Base-by-base conservation (phyloP, 2,113 vertebrate species). In the Oryzias curvinotus region DNA sequence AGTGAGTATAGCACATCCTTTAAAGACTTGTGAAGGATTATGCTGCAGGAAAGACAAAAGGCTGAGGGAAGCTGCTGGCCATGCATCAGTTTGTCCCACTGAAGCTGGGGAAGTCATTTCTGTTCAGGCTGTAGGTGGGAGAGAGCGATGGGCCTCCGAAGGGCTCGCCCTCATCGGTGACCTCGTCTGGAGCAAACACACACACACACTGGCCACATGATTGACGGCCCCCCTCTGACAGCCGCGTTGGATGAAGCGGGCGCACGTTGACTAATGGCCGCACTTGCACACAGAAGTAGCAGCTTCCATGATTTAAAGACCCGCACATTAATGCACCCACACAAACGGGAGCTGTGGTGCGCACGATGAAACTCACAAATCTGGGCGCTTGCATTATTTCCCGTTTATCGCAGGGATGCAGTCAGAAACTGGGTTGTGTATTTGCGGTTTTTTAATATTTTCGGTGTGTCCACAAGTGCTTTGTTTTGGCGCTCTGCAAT, bases 141-240 rank as follows among this genome's bases (percentile, higher is more conserved):
- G 73, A 82, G 84, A 88, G 78, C 60, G 49, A 85, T 86, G 78
- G 78, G 82, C 71, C 78, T 88, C 86, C 23, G 28, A 74, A 77
- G 78, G 85, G 63, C 75, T 55, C 41, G 78, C 59, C 80, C 73
- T 83, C 84, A 87, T 87, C 80, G 16, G 64, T 86, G 81, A 88
- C 87, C 84, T 87, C 81, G 65, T 82, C 85, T 83, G 71, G 56
- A 21, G 53, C 52, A 26, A 49, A 50, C 28, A 58, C 43, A 42
- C 43, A 36, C 72, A 36, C 48, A 42, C 51, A 10, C 58, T 36
- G 45, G 8, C 57, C 36, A 48, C 63, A 69, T 85, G 87, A 87
- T 86, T 87, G 87, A 89, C 75, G 65, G 68, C n/a, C 2, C 65
- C 21, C 66, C 63, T 19, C 82, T 74, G 84, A 84, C 82, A 80